These are phyloP conservation scores for Macquaria australasica DNA, from an alignment of 2,113 vertebrate genomes.

Conservation along the genomic window DNA sequence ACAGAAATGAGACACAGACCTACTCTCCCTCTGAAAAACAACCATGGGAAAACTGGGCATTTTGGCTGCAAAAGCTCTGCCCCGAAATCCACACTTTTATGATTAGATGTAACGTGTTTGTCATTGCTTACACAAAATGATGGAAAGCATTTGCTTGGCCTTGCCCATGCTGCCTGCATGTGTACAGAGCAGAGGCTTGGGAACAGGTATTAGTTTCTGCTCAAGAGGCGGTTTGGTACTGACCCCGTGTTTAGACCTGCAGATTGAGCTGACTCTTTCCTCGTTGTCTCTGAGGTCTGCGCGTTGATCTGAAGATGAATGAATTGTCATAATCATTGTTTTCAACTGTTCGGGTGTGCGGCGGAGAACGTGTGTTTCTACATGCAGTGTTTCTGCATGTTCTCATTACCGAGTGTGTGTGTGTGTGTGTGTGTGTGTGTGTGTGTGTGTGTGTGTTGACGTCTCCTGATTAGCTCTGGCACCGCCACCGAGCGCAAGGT, in stretches of 20 bases:
- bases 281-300: constrained; percentile 15
- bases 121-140: constrained; percentile 71
- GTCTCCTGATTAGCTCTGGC: constrained; percentile 63
- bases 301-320: constrained; percentile 19
- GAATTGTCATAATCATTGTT: constrained; percentile 29
- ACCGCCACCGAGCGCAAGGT: neutral
- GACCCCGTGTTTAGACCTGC: constrained; percentile 36
- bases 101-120: constrained; percentile 72
- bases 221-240: constrained; percentile 23
- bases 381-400: neutral
- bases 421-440: constrained; percentile 13
- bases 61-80: constrained; percentile 34
- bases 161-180: constrained; percentile 29
- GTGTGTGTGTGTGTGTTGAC: constrained; percentile 16
- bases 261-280: constrained; percentile 29
- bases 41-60: constrained; percentile 63
- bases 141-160: constrained; percentile 63
- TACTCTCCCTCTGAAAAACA: constrained; percentile 53
- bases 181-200: constrained; percentile 20
- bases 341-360: neutral
- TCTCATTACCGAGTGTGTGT: constrained; percentile 10
- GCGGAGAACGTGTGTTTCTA: neutral
- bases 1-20: constrained; percentile 69
- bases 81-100: constrained; percentile 49
- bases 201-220: constrained; percentile 45